phyloP scores from a whole-genome alignment of 2,113 vertebrate species.

The Neotoma lepida region DNA sequence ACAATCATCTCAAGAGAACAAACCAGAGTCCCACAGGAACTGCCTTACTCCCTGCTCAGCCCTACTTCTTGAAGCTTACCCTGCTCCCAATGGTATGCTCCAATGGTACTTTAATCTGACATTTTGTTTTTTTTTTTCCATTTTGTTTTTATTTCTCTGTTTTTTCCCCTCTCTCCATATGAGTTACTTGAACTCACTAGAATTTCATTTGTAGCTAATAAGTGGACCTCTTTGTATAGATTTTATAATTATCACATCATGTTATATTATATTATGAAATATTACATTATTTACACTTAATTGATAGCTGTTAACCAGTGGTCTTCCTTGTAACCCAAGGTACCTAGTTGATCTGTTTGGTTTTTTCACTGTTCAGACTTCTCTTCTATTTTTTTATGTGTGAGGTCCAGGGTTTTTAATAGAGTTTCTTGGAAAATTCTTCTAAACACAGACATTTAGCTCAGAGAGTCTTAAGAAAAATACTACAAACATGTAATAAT shows the following conservation, averaged over 20 bases:
- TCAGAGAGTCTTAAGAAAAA: not conserved
- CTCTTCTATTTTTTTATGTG: not conserved
- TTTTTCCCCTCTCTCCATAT: not conserved
- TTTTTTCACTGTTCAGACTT: not conserved
- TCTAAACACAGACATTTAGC: not conserved
- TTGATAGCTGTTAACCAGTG: not conserved
- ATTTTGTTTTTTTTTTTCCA: conserved; percentile 11
- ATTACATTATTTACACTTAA: not conserved
- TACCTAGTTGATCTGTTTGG: not conserved
- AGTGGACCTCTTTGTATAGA: not conserved
- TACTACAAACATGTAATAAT: not conserved
- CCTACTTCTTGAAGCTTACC: too few species aligned
- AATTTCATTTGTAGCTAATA: conserved; percentile 18
- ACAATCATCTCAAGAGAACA: too few species aligned
- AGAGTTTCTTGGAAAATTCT: not conserved
- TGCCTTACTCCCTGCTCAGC: too few species aligned
- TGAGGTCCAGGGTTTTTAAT: not conserved
- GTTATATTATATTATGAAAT: not conserved
- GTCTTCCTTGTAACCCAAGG: not conserved
- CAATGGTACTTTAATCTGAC: not conserved
- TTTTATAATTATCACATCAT: not conserved
- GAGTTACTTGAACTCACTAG: not conserved
- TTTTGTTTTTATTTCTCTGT: not conserved
- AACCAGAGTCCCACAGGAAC: too few species aligned
- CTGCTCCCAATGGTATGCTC: too few species aligned